Percentiles rank a stretch among this genome's conserved stretches.
Evolutionary conservation across 2,113 vertebrate genomes (phyloP).

Genomic region (Calcarius ornatus): DNA sequence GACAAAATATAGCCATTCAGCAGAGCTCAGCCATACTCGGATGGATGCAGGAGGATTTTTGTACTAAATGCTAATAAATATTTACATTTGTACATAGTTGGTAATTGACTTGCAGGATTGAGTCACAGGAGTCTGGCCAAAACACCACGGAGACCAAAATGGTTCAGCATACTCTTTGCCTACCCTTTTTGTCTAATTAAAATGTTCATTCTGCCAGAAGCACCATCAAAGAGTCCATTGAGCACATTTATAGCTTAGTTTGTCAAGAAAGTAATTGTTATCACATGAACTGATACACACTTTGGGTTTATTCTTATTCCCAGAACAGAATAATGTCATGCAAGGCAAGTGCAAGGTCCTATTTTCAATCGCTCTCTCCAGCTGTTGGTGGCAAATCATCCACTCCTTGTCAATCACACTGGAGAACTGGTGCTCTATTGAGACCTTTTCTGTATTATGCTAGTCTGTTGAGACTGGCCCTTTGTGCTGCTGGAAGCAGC

Average conservation of each 20-base stretch:
- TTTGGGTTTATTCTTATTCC: not conserved
- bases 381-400: not conserved
- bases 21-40: not conserved
- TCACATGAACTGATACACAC: not conserved
- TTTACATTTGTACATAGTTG: not conserved
- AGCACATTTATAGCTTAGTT: not conserved
- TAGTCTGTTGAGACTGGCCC: not conserved
- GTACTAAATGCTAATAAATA: not conserved
- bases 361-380: not conserved
- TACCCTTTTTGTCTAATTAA: not conserved
- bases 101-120: fast-evolving
- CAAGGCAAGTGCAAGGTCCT: not conserved
- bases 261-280: not conserved
- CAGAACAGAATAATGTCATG: not conserved
- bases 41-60: not conserved
- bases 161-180: not conserved
- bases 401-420: not conserved
- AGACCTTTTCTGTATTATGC: not conserved
- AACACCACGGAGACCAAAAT: not conserved
- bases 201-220: not conserved
- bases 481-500: not conserved
- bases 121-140: not conserved
- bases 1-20: not conserved
- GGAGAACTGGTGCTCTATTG: fast-evolving
- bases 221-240: not conserved